phyloP scores from a whole-genome alignment of 2,888 invertebrate genomes.

The Cosmopolites sordidus region DNA sequence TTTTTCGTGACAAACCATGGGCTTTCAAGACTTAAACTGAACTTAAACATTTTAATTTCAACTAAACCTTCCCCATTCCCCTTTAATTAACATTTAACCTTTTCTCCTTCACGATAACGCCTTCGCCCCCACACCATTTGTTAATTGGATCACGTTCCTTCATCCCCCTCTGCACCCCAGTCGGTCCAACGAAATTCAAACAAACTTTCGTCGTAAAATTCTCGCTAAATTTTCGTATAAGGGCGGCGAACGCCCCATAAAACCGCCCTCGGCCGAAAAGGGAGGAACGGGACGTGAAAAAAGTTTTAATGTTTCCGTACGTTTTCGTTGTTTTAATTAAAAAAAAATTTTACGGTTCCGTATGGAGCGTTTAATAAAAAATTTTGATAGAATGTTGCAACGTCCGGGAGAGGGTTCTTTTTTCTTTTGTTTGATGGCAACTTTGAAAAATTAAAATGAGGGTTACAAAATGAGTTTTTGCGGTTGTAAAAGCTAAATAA shows the following conservation, averaged over 20 bases:
- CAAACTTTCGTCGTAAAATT: constrained; percentile 16
- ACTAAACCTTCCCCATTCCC: background rate
- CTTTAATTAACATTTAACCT: background rate
- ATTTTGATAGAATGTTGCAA: no score
- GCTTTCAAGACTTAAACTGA: no score
- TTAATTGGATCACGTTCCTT: constrained; percentile 7
- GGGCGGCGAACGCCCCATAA: constrained; percentile 10
- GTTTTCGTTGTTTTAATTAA: background rate
- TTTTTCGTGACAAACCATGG: no score
- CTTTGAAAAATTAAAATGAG: no score
- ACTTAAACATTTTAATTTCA: no score
- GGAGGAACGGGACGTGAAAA: constrained; percentile 9
- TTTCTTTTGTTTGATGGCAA: no score
- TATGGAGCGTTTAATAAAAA: no score
- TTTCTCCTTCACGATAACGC: background rate
- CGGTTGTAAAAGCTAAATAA: no score
- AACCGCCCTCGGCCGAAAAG: background rate
- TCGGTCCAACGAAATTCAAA: constrained; percentile 8
- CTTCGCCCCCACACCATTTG: constrained; percentile 1
- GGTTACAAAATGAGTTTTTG: no score
- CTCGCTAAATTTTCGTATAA: constrained; percentile 15
- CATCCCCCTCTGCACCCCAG: no score
- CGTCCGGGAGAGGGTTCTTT: no score
- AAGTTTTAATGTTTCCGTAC: constrained; percentile 8
- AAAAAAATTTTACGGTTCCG: background rate